Base-by-base conservation (phyloP, 2,888 invertebrate species). In the Gymnoscelis rufifasciata region DNA sequence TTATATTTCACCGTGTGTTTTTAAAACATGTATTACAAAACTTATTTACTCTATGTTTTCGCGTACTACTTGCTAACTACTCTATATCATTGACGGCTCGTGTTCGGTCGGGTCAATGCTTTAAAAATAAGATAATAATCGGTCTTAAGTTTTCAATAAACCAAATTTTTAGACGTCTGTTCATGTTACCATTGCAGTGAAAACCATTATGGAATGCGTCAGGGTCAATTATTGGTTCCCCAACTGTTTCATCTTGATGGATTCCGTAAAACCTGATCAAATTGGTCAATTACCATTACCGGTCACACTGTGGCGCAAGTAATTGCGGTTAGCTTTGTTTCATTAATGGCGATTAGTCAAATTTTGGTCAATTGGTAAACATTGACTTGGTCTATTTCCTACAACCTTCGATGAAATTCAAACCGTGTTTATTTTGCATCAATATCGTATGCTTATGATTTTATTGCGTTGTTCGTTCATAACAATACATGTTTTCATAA, bases 261-360 rank as follows among this genome's bases (percentile, higher is more conserved):
- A 33, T 11, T 33, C 4, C 7, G 15, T 6, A 33, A 35, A 19
- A 26, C 26, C 26, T 26, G 8, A 26, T 35, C 19, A 7, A 35
- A 35, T 35, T 35, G 19, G 7, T 35, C 15, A 19, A 26, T 26
- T 7, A 15, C 19, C 10, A 19, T 35, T 6, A 11, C 3, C 19
- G 7, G 15, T 11, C 15, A 6, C n/a, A 14, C 5, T 35, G 10
- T 52, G 40, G 43, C 36, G 56, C 51, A 52, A 54, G 7, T 31
- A 38, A 31, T 52, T 49, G 51, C 56, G 56, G 58, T 47, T 38
- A 8, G 43, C 47, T 52, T 58, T 56, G 56, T 56, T 49, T 54
- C 45, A 58, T 58, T 54, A 52, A 27, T 4, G 37, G 35, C 35
- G 44, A 57, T 54, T 54, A 43, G 51, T 49, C 6, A 38, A 46